These are phyloP conservation scores for Megalops atlanticus DNA, from an alignment of 2,113 vertebrate genomes.

Conservation along the genomic window DNA sequence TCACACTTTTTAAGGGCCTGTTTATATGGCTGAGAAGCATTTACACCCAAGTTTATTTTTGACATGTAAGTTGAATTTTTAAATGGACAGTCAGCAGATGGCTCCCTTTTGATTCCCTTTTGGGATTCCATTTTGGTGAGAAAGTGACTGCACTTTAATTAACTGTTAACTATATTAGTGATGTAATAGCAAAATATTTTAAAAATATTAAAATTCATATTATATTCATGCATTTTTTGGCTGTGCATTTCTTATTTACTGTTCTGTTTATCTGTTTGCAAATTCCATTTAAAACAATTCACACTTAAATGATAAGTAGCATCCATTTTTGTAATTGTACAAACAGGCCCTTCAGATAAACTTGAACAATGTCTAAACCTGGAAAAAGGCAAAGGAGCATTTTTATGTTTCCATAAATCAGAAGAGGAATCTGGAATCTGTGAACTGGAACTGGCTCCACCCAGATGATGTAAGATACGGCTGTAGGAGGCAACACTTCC, in stretches of 20 bases:
- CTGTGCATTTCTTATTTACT: not conserved
- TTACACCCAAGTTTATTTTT: not conserved
- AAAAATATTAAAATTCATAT: not conserved
- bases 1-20: not conserved
- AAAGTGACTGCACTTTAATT: not conserved
- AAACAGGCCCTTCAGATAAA: not conserved
- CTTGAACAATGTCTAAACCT: no score
- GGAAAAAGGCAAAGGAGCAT: no score
- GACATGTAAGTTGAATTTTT: not conserved
- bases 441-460: no score
- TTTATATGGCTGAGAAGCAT: no score
- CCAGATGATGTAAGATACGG: no score
- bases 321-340: not conserved
- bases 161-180: not conserved
- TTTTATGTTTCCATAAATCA: no score
- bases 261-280: not conserved
- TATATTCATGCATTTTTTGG: not conserved
- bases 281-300: not conserved
- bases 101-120: not conserved
- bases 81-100: not conserved
- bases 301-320: not conserved
- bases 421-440: no score
- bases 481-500: no score
- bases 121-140: not conserved
- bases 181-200: not conserved